phyloP scores from a whole-genome alignment of 2,797 vertebrate genomes.

The Numenius phaeopus region DNA sequence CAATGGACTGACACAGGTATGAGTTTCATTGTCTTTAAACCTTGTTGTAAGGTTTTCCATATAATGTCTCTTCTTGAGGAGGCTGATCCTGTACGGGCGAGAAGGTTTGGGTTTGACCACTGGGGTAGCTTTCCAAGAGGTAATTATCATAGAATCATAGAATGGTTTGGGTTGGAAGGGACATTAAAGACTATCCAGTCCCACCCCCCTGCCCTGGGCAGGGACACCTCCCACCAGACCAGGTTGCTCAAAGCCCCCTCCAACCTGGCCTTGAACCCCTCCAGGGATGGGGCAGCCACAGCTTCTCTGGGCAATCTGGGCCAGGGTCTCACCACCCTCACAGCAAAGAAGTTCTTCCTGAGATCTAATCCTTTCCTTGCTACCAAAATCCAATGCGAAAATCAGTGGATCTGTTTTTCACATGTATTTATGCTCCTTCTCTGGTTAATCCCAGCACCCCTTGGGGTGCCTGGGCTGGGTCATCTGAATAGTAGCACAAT shows the following conservation, averaged over 20 bases:
- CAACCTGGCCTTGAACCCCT: too few species aligned
- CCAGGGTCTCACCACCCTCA: too few species aligned
- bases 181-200: too few species aligned
- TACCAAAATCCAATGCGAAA: not conserved
- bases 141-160: too few species aligned
- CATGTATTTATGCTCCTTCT: not conserved
- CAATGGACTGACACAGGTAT: not conserved
- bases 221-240: too few species aligned
- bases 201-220: too few species aligned
- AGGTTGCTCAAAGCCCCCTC: too few species aligned
- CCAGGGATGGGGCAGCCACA: too few species aligned
- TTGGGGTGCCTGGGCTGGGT: not conserved
- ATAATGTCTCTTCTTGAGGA: not conserved
- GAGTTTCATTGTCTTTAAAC: not conserved
- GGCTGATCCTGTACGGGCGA: accelerated
- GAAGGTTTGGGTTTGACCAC: not conserved
- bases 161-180: too few species aligned
- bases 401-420: not conserved
- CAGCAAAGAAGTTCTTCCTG: too few species aligned
- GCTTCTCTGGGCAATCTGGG: too few species aligned
- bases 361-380: not conserved
- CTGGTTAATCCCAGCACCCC: not conserved
- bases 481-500: not conserved
- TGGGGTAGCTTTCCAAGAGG: not conserved
- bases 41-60: not conserved